Conservation (phyloP, 1,140 invertebrate species). For the Protaetia brevitarsis region DNA sequence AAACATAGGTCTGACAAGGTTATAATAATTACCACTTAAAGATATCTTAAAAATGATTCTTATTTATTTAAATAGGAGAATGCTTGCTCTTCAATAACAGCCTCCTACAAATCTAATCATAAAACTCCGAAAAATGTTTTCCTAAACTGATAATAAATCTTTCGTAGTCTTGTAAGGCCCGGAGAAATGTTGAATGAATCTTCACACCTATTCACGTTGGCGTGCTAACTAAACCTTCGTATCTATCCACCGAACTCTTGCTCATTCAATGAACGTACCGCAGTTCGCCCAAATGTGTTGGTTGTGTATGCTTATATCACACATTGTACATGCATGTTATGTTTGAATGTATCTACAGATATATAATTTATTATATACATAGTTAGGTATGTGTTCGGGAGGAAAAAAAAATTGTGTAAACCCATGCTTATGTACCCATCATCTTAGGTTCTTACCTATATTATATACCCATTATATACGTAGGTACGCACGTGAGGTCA, state of each 20-base stretch:
- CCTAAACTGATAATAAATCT: neutral
- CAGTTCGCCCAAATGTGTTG: too few species aligned
- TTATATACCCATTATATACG: too few species aligned
- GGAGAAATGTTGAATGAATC: constrained; percentile 14
- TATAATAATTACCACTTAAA: too few species aligned
- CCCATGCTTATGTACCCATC: neutral
- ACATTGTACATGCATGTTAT: neutral
- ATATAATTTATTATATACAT: neutral
- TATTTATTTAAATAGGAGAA: too few species aligned
- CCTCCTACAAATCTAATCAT: too few species aligned
- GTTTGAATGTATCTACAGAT: neutral
- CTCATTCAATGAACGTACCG: neutral
- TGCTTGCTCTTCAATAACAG: too few species aligned
- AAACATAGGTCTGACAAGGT: too few species aligned
- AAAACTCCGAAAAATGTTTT: neutral
- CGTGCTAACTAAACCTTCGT: neutral
- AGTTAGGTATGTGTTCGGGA: neutral
- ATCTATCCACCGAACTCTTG: neutral
- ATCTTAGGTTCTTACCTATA: too few species aligned
- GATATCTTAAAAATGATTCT: too few species aligned
- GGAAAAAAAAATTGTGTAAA: neutral
- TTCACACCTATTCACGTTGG: neutral
- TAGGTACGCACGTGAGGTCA: constrained; percentile 31
- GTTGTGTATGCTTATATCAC: neutral
- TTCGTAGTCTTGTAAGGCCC: neutral